Evolutionary conservation across 2,888 invertebrate genomes (phyloP).

Genomic region (Agrotis puta): DNA sequence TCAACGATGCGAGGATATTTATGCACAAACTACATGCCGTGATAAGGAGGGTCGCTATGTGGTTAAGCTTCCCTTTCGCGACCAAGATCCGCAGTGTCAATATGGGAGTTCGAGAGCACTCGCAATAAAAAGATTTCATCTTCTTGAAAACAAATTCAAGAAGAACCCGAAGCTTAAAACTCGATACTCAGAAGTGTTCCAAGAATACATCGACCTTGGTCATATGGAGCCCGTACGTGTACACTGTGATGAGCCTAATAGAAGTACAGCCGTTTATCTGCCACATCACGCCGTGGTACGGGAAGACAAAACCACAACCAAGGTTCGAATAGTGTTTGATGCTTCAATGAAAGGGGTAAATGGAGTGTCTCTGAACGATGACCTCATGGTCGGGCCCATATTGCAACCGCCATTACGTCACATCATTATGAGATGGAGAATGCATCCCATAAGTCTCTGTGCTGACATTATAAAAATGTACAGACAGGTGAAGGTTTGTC

Average conservation of each 20-base stretch:
- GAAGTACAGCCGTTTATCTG: slow-evolving; percentile 8
- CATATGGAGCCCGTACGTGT: slow-evolving; percentile 17
- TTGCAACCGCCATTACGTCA: slow-evolving; percentile 11
- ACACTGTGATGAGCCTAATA: slow-evolving; percentile 4
- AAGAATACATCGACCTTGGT: slow-evolving; percentile 15
- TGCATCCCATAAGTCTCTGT: slow-evolving; percentile 10
- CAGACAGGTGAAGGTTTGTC: background rate
- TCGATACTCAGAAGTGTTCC: slow-evolving; percentile 9
- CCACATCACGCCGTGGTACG: too few species aligned
- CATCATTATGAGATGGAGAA: slow-evolving; percentile 18
- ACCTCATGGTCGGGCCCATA: too few species aligned
- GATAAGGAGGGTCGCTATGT: too few species aligned
- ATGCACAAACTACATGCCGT: too few species aligned
- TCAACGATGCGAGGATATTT: too few species aligned
- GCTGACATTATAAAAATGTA: slow-evolving; percentile 13
- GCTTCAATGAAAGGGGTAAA: slow-evolving; percentile 8
- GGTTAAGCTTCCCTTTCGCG: too few species aligned
- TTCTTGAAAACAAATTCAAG: slow-evolving; percentile 23
- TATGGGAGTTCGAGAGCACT: too few species aligned
- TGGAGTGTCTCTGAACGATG: slow-evolving; percentile 10
- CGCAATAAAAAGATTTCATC: too few species aligned
- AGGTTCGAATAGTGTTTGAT: slow-evolving; percentile 14
- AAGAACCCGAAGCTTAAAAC: background rate
- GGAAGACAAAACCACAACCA: background rate
- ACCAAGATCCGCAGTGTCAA: too few species aligned